A percentile compares a stretch with the other conserved stretches of the same genome.
Evolutionary conservation across 2,888 invertebrate species (phyloP).

Genomic region (Sabatieria punctata): DNA sequence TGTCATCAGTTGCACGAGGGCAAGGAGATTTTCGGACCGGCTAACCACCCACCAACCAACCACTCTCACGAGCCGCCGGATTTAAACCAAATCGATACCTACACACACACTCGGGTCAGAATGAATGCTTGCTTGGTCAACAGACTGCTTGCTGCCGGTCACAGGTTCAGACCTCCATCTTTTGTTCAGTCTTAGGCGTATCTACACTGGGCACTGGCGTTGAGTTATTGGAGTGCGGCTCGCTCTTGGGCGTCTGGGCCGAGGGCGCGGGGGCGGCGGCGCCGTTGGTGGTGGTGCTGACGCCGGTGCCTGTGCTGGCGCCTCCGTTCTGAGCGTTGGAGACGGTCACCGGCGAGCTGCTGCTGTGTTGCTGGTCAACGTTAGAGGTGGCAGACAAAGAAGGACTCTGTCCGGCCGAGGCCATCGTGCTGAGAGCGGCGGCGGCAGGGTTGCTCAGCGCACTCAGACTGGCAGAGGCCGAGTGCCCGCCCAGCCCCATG

Average conservation of each 20-base stretch:
- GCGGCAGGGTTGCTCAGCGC: not conserved
- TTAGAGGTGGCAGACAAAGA: not conserved
- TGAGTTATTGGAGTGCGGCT: not conserved
- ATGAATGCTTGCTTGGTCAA: no score
- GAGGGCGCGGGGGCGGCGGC: not conserved
- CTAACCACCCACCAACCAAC: no score
- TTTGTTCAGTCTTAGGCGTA: no score
- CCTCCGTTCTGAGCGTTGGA: not conserved
- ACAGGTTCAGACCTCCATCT: no score
- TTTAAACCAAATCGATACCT: no score
- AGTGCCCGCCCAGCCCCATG: no score
- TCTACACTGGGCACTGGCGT: not conserved
- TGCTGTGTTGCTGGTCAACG: slow-evolving; percentile 2
- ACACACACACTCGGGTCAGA: no score
- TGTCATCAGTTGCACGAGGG: no score
- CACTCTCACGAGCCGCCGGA: no score
- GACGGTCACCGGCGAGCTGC: slow-evolving; percentile 1
- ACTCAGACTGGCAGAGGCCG: not conserved
- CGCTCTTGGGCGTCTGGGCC: not conserved
- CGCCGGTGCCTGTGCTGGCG: not conserved
- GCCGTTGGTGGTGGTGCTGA: not conserved
- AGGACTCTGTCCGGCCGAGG: slow-evolving; percentile 6
- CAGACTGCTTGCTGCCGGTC: no score
- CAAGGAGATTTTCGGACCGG: no score
- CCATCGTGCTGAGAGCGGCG: slow-evolving; percentile 6